A percentile compares a stretch with the other conserved stretches of the same genome.
phyloP scores from a whole-genome alignment of 2,888 invertebrate species.

The Drosophila borborema region DNA sequence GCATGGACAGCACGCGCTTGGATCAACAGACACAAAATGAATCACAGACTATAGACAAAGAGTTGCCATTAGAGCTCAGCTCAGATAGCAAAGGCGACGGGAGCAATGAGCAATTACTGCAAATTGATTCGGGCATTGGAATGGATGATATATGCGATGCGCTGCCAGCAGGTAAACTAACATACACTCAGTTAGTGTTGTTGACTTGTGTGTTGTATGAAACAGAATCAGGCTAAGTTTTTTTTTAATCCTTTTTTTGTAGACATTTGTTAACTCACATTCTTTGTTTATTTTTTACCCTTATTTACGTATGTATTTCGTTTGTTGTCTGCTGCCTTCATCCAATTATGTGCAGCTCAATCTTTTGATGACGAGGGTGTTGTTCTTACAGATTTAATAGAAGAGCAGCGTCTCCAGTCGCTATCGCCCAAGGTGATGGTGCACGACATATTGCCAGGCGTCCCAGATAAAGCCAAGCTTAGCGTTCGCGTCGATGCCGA shows the following conservation, averaged over 20 bases:
- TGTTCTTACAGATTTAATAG: slow-evolving; percentile 80
- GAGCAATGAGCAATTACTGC: slow-evolving; percentile 20
- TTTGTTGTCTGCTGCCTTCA: slow-evolving; percentile 45
- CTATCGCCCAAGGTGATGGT: slow-evolving; percentile 75
- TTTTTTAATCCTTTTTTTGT: slow-evolving; percentile 62
- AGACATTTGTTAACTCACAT: slow-evolving; percentile 53
- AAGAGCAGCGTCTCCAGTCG: slow-evolving; percentile 75
- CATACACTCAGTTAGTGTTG: slow-evolving; percentile 2
- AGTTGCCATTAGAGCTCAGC: background rate
- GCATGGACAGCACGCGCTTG: slow-evolving; percentile 47
- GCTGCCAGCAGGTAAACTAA: slow-evolving; percentile 60
- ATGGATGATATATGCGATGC: slow-evolving; percentile 42
- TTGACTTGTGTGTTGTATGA: slow-evolving; percentile 6
- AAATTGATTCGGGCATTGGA: slow-evolving; percentile 55
- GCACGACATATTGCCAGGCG: slow-evolving; percentile 72
- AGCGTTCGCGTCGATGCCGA: slow-evolving; percentile 74
- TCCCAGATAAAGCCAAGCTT: slow-evolving; percentile 69
- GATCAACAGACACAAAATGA: slow-evolving; percentile 5
- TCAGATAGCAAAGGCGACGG: background rate
- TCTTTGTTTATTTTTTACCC: slow-evolving; percentile 49
- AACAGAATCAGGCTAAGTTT: slow-evolving; percentile 50
- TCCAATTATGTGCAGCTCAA: slow-evolving; percentile 54
- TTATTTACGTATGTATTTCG: slow-evolving; percentile 57
- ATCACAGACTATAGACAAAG: background rate
- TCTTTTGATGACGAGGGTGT: slow-evolving; percentile 83